Evolutionary conservation across 2,888 invertebrate species (phyloP), one percentile per base, ranked within the genome.

Genomic region (Leucozona laternaria): DNA sequence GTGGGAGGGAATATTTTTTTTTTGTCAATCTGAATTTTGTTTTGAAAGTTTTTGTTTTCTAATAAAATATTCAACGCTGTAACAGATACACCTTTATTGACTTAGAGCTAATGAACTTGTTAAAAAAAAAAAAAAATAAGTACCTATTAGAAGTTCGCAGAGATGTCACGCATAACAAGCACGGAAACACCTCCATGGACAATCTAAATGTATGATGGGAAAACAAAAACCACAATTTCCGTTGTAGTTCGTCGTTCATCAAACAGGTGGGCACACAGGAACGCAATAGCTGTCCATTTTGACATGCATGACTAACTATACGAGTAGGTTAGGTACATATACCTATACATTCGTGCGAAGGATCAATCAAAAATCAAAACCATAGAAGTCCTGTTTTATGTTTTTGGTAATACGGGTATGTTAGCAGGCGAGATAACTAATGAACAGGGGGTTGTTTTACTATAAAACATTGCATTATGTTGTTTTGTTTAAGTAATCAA

Each of bases 361-460:
- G 50, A 81, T 85, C 73, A 85, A 85, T 85, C 85, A 85, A 62
- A 77, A 77, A 78, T 85, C 85, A 68, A 73, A 85, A 62, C 55
- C 57, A 37, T 34, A 58, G 34, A 28, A 48, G 72, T n/a, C 50
- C 43, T 66, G 70, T 70, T 62, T 75, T 70, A 55, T 62, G n/a
- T 53, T n/a, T 7, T 10, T 15, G 15, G 4, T 40, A 2, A 22
- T 50, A 48, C 22, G 11, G 22, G 22, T 22, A 2, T 7, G 15
- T n/a, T 22, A 15, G 37, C 2, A 60, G 37, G 37, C 60, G 60
- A 22, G 22, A 15, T 1, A 31, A 57, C 34, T 57, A 0, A 15
- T 37, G 15, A 8, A 60, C 60, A 22, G 37, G 40, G 40, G 60
- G 40, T 0, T 37, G 10, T 20, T 20, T 37, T 8, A 22, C 0